Conservation (phyloP, 2,797 vertebrate species). For the Macropodus opercularis region DNA sequence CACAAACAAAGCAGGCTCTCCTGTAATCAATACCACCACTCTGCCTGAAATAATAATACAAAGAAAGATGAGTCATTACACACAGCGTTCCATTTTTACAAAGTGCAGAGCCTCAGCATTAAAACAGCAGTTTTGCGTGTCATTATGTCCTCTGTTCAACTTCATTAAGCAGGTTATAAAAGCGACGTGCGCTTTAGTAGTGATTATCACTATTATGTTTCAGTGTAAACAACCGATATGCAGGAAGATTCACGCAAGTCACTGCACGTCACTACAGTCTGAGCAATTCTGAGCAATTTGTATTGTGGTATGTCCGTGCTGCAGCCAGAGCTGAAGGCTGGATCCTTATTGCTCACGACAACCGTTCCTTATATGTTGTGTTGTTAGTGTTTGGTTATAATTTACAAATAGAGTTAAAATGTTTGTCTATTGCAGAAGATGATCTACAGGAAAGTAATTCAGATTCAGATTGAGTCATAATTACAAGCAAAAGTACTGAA, state of each 20-base stretch:
- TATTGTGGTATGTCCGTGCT: not conserved
- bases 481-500: no score
- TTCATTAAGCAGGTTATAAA: constrained; percentile 12
- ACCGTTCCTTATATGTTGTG: not conserved
- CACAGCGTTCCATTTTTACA: constrained; percentile 18
- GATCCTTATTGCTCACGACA: not conserved
- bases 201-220: no score
- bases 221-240: no score
- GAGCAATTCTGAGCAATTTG: no score
- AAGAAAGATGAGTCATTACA: constrained; percentile 26
- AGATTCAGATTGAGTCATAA: not conserved
- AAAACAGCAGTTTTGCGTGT: constrained; percentile 16
- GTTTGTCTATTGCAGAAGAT: no score
- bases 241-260: no score
- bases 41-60: not conserved
- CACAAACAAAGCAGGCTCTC: constrained; percentile 3
- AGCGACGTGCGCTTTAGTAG: constrained; percentile 2
- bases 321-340: not conserved
- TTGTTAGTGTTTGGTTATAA: not conserved
- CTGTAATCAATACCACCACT: constrained; percentile 12
- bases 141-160: constrained; percentile 16
- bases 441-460: not conserved
- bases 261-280: no score
- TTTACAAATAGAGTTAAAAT: not conserved
- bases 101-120: constrained; percentile 8